A percentile compares a stretch with the other conserved stretches of the same genome.
Conservation (phyloP, 2,888 invertebrate genomes). For the Polia nebulosa region DNA sequence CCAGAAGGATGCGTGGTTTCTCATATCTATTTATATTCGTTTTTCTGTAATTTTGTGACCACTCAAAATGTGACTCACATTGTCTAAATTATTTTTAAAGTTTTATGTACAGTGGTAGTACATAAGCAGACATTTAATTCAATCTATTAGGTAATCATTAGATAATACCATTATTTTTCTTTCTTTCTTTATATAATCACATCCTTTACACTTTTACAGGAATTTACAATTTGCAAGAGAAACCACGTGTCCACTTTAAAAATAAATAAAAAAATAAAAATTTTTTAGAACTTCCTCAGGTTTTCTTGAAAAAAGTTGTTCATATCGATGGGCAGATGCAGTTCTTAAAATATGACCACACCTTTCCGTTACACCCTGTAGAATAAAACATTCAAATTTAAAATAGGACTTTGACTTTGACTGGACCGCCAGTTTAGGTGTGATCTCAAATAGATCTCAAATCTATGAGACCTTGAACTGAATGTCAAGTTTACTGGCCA, state of each 20-base stretch:
- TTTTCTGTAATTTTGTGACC: not conserved
- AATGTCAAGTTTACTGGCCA: not conserved
- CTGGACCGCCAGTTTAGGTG: too few species aligned
- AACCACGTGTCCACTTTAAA: not conserved
- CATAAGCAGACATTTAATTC: not conserved
- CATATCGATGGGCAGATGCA: too few species aligned
- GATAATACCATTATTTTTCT: not conserved
- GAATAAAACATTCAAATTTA: too few species aligned
- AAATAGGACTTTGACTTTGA: too few species aligned
- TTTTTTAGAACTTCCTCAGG: too few species aligned
- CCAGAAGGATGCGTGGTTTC: too few species aligned
- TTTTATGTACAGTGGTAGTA: not conserved
- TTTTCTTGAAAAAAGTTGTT: too few species aligned
- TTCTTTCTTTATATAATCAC: not conserved
- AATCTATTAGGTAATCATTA: not conserved
- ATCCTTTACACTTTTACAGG: too few species aligned
- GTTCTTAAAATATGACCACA: too few species aligned
- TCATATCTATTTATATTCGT: not conserved
- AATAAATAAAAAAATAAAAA: too few species aligned
- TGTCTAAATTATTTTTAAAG: not conserved
- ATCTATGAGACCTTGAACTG: not conserved
- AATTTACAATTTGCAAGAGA: not conserved
- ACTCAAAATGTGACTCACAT: not conserved
- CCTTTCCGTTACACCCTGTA: too few species aligned
- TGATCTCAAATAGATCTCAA: not conserved